Conservation (phyloP, 2,113 vertebrate genomes). For the Amblyopsis rosae region DNA sequence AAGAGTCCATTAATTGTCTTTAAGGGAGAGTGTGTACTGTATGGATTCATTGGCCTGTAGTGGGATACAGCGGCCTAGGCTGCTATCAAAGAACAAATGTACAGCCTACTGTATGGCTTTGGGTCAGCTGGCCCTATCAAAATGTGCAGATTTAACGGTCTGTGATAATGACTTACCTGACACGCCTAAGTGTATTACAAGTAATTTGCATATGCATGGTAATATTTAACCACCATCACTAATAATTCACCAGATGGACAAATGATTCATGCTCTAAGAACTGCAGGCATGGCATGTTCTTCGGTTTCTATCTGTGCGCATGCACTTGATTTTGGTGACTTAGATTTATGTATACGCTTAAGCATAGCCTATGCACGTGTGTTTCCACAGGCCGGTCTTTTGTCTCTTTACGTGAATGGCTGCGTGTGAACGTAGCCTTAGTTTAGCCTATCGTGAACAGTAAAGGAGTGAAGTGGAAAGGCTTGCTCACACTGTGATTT, state of each 20-base stretch:
- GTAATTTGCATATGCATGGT: conserved; percentile 76
- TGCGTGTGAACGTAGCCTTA: not conserved
- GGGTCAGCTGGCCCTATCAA: not conserved
- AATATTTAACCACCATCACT: conserved; percentile 70
- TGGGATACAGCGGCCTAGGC: not conserved
- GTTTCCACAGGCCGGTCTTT: not conserved
- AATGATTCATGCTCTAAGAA: conserved; percentile 24
- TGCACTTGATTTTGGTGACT: not conserved
- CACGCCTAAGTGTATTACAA: conserved; percentile 15
- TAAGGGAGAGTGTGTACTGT: not conserved
- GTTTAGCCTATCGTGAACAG: not conserved
- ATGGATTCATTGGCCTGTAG: not conserved
- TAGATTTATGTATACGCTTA: not conserved
- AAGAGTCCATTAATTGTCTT: not conserved
- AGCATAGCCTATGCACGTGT: not conserved
- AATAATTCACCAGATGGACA: conserved; percentile 63
- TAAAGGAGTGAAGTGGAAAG: conserved; percentile 44
- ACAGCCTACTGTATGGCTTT: not conserved
- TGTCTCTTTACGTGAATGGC: not conserved
- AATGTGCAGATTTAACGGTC: not conserved
- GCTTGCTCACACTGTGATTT: conserved; percentile 54
- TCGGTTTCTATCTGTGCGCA: conserved; percentile 20
- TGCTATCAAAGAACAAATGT: no score
- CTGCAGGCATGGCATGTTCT: not conserved
- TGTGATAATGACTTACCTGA: conserved; percentile 9